phyloP scores from a whole-genome alignment of 2,113 vertebrate genomes.

The Ibidorhyncha struthersii region DNA sequence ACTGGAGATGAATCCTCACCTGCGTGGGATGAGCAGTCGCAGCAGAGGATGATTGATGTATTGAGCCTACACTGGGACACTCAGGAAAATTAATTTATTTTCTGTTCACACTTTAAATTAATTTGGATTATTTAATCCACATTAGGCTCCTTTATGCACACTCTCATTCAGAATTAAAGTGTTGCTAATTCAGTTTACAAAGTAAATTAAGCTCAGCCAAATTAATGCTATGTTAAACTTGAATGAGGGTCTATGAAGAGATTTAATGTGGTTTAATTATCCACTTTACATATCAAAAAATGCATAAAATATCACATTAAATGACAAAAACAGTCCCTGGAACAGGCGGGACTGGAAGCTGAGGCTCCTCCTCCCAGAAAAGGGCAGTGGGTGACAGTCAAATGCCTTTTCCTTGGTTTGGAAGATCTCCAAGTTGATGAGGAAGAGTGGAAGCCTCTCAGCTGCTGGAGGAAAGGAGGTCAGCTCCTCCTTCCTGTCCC shows the following conservation, averaged over 20 bases:
- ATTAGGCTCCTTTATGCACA: slow-evolving; percentile 16
- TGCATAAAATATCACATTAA: slow-evolving; percentile 20
- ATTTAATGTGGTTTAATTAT: slow-evolving; percentile 54
- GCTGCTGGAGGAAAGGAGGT: not conserved
- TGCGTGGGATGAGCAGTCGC: not conserved
- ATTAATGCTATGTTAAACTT: slow-evolving; percentile 42
- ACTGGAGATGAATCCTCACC: not conserved
- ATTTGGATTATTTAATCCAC: slow-evolving; percentile 68
- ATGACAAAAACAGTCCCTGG: not conserved
- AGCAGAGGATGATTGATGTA: not conserved
- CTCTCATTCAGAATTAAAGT: slow-evolving; percentile 29
- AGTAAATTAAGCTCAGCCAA: slow-evolving; percentile 54
- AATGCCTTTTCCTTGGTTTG: not conserved
- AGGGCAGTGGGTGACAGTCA: not conserved
- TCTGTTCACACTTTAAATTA: not conserved
- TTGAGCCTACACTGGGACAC: not conserved
- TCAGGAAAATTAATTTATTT: slow-evolving; percentile 9
- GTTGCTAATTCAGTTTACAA: slow-evolving; percentile 50
- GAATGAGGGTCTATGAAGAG: slow-evolving; percentile 47
- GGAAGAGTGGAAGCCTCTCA: not conserved
- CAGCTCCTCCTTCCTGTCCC: not conserved
- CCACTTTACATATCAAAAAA: slow-evolving; percentile 57
- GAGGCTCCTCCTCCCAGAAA: not conserved
- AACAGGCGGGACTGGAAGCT: not conserved
- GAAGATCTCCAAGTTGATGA: not conserved